Evolutionary conservation across 2,888 invertebrate species (phyloP), one percentile per base, ranked within the genome.

Genomic region (Brachyptera putata): DNA sequence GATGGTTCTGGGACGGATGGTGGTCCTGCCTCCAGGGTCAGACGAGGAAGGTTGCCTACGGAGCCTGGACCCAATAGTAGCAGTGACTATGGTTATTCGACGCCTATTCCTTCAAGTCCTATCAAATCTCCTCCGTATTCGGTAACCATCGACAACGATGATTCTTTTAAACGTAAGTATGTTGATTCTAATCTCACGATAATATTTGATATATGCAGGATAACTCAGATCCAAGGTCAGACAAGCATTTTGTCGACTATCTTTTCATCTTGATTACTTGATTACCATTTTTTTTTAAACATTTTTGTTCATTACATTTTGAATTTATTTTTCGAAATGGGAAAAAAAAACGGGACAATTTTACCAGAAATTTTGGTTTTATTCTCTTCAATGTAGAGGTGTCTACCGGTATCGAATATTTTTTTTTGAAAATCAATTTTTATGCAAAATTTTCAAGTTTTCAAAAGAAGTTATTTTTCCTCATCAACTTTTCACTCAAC

Each of bases 51-150:
- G 63, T 72, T 84, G 66, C 80, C 82, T 26, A 83, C 84, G 1
- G 84, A 83, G 70, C 79, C 83, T 16, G 82, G 81, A 49, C 79
- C 82, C 36, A 79, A 77, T 63, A 75, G 75, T 34, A 72, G 71
- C 67, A 61, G 61, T 58, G 60, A 59, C 37, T 61, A 73, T 21
- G 77, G 76, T 34, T 75, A 75, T 62, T 72, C 72, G 39, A 78
- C 79, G 66, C 77, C 79, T 9, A 68, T 78, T 21, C 69, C 76
- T 57, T 76, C 77, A 41, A 83, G 83, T 72, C 83, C 84, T 37
- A 74, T 82, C 24, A 83, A 82, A 69, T 83, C 83, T 26, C 83
- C 83, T 39, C 83, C 82, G 3, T 80, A 78, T 60, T 70, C 71
- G 18, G 72, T 74, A 56, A 76, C 75, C 63, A 74, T 77, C 60